phyloP scores from a whole-genome alignment of 2,888 invertebrate genomes.

The Drosophila melanosoma region DNA sequence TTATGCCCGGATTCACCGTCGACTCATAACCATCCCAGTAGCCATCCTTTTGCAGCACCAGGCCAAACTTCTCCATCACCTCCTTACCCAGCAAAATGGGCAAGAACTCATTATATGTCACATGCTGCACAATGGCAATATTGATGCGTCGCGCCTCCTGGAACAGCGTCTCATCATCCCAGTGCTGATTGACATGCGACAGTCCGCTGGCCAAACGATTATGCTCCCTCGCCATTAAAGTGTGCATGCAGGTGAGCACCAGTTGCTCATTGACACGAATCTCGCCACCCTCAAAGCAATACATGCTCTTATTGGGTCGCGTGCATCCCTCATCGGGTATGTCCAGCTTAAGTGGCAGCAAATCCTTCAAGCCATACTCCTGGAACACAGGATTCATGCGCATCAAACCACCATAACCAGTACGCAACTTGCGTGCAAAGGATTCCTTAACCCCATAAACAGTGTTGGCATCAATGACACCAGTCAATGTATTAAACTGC shows the following conservation, averaged over 20 bases:
- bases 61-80: constrained; percentile 95
- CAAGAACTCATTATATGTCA: constrained; percentile 95
- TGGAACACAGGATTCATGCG: constrained; percentile 96
- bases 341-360: constrained; percentile 94
- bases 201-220: constrained; percentile 92
- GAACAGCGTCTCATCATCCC: constrained; percentile 96
- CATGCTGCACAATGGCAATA: constrained; percentile 94
- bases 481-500: constrained; percentile 94
- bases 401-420: constrained; percentile 92
- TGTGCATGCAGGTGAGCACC: constrained; percentile 95
- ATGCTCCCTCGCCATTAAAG: constrained; percentile 95
- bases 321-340: constrained; percentile 97
- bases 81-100: constrained; percentile 95
- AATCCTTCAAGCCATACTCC: constrained; percentile 94
- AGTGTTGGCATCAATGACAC: constrained; percentile 94
- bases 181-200: constrained; percentile 93
- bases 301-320: constrained; percentile 94
- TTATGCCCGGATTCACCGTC: constrained; percentile 94
- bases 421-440: constrained; percentile 92
- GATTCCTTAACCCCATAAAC: constrained; percentile 94
- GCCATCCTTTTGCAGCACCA: constrained; percentile 92
- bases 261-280: constrained; percentile 96
- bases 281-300: constrained; percentile 97
- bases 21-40: constrained; percentile 88
- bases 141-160: constrained; percentile 94